Evolutionary conservation across 2,113 vertebrate genomes (phyloP), one percentile per base, ranked within the genome.

Genomic region (Upupa epops): DNA sequence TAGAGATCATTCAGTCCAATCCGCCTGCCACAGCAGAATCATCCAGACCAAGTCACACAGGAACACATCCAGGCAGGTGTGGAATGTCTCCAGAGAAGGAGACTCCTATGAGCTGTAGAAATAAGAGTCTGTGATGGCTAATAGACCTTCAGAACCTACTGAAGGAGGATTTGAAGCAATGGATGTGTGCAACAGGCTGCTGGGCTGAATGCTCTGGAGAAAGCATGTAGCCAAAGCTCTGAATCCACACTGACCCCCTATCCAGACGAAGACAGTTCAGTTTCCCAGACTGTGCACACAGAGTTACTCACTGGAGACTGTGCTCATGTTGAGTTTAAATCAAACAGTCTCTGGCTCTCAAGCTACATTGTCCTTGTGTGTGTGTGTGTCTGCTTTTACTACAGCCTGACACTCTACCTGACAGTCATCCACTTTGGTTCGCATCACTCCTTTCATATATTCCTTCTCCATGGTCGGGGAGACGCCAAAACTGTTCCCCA

Each of bases 401-500:
- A 79, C 21, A 82, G 56, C 26, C 55, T 2, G 0, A 90, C 17
- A 74, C 22, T 54, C 28, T 97, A 99, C 99, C 99, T 99, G 99
- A 97, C 99, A 99, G 96, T 99, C 99, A 93, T 99, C 99, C 97
- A 99, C 99, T 96, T 99, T 99, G 73, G 99, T 99, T 97, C 98
- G 98, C 99, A 99, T 99, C 69, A 99, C 98, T 17, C 99, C 99
- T 96, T 99, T 99, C 99, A 99, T 99, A 88, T 98, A 98, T 76
- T 99, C 99, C 92, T 99, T 99, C 90, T 99, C 99, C 98, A 99
- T 98, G 70, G 99, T 99, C 52, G 99, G 99, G 3, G 99, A 99
- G 83, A 99, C 99, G 56, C 99, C 99, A 29, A 99, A 99, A 88
- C 99, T 99, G 96, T 99, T 99, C 49, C 99, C 99, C 99, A 99